Evolutionary conservation across 2,797 vertebrate genomes (phyloP).

Genomic region (Neostethus bicornis): DNA sequence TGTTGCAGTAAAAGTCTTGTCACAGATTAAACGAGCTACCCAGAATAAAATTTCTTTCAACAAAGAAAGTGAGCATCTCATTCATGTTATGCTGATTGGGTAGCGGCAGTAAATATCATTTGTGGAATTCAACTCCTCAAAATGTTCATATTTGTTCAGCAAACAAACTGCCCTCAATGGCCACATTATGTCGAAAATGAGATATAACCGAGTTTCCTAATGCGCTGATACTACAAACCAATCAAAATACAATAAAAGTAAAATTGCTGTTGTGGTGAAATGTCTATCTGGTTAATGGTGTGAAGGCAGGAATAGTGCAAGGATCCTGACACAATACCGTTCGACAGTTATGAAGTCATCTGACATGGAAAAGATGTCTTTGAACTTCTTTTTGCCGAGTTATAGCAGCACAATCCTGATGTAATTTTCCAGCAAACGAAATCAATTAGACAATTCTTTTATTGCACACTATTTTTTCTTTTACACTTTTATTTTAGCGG

Average conservation of each 20-base stretch:
- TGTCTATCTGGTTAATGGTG: constrained; percentile 15
- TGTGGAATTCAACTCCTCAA: constrained; percentile 4
- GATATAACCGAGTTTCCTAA: constrained; percentile 11
- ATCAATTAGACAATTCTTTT: too few species aligned
- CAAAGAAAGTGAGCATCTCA: constrained; percentile 7
- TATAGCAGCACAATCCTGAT: too few species aligned
- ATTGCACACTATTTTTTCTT: too few species aligned
- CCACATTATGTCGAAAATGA: constrained; percentile 14
- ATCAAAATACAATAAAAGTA: constrained; percentile 18
- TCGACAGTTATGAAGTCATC: too few species aligned
- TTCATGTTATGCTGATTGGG: constrained; percentile 4
- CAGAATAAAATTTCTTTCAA: constrained; percentile 19
- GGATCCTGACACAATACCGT: too few species aligned
- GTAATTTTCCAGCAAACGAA: too few species aligned
- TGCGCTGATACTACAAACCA: constrained; percentile 21
- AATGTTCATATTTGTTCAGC: constrained; percentile 4
- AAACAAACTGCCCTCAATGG: constrained; percentile 11
- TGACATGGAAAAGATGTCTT: too few species aligned
- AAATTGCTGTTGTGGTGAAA: constrained; percentile 28
- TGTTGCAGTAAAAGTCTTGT: constrained; percentile 15
- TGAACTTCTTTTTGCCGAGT: too few species aligned
- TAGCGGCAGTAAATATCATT: constrained; percentile 18
- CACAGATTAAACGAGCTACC: constrained; percentile 22
- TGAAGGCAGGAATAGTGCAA: neutral
- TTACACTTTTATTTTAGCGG: too few species aligned